Conservation (phyloP, 2,797 vertebrate genomes). For the Thamnophis elegans region DNA sequence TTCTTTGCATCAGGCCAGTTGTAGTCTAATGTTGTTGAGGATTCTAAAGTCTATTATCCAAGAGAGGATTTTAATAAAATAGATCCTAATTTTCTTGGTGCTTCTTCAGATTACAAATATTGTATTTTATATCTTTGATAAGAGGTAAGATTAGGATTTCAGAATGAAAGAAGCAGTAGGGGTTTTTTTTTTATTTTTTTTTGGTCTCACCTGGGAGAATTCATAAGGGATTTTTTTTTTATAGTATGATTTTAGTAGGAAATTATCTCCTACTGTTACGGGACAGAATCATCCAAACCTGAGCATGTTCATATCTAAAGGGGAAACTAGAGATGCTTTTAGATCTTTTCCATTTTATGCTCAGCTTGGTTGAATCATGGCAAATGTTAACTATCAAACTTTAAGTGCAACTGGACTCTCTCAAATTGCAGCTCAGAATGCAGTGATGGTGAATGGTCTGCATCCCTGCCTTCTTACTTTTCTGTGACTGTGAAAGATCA, state of each 20-base stretch:
- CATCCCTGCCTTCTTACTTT: constrained; percentile 67
- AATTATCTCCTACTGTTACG: background rate
- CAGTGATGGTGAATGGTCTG: constrained; percentile 79
- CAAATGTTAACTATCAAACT: constrained; percentile 12
- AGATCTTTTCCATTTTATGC: background rate
- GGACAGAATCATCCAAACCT: background rate
- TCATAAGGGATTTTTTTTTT: background rate
- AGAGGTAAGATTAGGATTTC: background rate
- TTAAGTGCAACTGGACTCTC: constrained; percentile 27
- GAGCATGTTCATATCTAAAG: background rate
- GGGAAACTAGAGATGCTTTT: background rate
- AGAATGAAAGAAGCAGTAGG: background rate
- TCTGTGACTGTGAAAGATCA: constrained; percentile 71
- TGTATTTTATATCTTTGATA: background rate
- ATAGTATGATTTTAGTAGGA: background rate
- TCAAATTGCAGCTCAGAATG: constrained; percentile 75
- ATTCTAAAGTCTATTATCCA: background rate
- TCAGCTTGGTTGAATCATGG: background rate
- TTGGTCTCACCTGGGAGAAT: background rate
- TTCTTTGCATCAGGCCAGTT: background rate
- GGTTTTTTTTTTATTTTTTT: too few species aligned
- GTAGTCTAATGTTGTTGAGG: background rate
- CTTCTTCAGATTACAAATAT: background rate
- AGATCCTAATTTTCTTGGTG: background rate
- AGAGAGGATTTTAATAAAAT: background rate